phyloP scores from a whole-genome alignment of 2,888 invertebrate genomes.

The Diarsia brunnea region DNA sequence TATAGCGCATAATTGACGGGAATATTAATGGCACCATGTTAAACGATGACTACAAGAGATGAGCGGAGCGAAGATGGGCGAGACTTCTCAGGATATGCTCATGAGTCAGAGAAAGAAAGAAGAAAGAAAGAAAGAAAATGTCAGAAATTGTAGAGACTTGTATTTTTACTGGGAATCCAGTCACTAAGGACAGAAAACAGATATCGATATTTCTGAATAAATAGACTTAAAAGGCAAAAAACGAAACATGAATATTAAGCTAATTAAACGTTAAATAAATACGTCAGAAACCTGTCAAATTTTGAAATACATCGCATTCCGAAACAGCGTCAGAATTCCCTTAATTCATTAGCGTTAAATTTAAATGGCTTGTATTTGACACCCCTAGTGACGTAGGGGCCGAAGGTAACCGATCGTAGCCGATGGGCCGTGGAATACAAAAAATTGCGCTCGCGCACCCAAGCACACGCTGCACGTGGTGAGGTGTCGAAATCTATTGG shows the following conservation, averaged over 20 bases:
- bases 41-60: conserved; percentile 20
- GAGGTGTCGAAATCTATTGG: conserved; percentile 38
- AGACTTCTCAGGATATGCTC: conserved; percentile 1
- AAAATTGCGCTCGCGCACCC: conserved; percentile 64
- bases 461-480: conserved; percentile 55
- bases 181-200: too few relatives aligned
- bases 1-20: conserved; percentile 53
- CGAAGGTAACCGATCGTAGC: conserved; percentile 60
- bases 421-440: conserved; percentile 70
- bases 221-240: background rate
- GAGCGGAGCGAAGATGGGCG: background rate
- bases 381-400: conserved; percentile 68
- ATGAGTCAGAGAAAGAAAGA: too few relatives aligned
- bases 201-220: background rate
- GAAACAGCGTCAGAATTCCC: conserved; percentile 74
- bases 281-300: conserved; percentile 36
- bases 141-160: too few relatives aligned
- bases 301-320: conserved; percentile 42
- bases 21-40: conserved; percentile 49
- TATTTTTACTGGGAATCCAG: background rate
- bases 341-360: conserved; percentile 87
- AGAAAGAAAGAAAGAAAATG: too few relatives aligned
- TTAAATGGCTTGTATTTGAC: conserved; percentile 75
- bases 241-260: background rate
- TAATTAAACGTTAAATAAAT: conserved; percentile 36